A percentile compares a stretch with the other conserved stretches of the same genome.
Conservation (phyloP, 2,113 vertebrate genomes). For the Guaruba guarouba region DNA sequence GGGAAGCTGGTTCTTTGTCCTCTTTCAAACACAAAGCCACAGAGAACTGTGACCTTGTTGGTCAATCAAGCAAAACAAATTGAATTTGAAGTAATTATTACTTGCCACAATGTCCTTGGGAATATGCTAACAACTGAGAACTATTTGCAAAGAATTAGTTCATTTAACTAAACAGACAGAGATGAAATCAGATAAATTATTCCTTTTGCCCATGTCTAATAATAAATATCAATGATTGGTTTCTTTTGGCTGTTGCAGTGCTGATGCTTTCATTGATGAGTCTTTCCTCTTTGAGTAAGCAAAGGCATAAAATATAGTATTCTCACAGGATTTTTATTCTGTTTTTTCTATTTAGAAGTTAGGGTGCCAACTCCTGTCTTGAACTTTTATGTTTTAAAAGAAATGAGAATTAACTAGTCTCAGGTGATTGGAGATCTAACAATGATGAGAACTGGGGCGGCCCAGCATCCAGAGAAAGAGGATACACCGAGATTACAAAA, state of each 20-base stretch:
- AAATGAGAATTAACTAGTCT: not conserved
- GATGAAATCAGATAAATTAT: not conserved
- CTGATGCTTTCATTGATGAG: not conserved
- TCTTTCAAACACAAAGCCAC: not conserved
- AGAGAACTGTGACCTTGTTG: not conserved
- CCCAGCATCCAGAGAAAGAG: not conserved
- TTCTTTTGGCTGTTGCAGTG: not conserved
- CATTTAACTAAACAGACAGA: constrained; percentile 18
- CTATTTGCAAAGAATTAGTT: constrained; percentile 11
- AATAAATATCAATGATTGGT: not conserved
- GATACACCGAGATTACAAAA: not conserved
- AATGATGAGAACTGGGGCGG: not conserved
- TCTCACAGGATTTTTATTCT: not conserved
- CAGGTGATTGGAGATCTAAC: not conserved
- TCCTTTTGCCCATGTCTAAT: not conserved
- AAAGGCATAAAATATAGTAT: not conserved
- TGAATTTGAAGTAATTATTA: constrained; percentile 38
- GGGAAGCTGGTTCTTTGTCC: not conserved
- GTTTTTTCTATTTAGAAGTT: not conserved
- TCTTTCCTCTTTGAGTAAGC: not conserved
- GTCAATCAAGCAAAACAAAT: constrained; percentile 33
- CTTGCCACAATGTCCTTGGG: not conserved
- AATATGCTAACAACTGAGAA: not conserved
- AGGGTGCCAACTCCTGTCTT: not conserved
- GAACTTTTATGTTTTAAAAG: not conserved